Conservation (phyloP, 1,140 invertebrate genomes). For the Aphaenogaster ashmeadi region DNA sequence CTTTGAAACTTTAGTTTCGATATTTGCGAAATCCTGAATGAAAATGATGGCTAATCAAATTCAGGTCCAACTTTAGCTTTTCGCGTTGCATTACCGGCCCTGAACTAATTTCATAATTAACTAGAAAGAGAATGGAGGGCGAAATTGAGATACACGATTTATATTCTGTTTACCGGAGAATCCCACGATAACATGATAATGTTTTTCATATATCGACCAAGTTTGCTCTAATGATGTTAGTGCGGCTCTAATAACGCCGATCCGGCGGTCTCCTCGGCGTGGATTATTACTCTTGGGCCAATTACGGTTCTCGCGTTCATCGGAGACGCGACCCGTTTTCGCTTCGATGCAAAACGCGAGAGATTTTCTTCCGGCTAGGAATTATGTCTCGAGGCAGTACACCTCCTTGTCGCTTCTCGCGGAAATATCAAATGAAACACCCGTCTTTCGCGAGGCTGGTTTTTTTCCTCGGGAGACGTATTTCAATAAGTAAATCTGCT, state of each 20-base stretch:
- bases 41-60: background rate
- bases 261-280: conserved; percentile 11
- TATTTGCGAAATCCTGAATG: background rate
- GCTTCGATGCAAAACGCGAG: conserved; percentile 28
- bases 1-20: background rate
- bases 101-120: conserved; percentile 4
- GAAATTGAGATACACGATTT: background rate
- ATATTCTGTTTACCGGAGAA: background rate
- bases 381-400: conserved; percentile 27
- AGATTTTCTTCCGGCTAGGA: conserved; percentile 11
- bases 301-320: conserved; percentile 57
- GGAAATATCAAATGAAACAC: background rate
- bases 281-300: conserved; percentile 58
- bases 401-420: background rate
- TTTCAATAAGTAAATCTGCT: background rate
- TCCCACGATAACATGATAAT: background rate
- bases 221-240: conserved; percentile 41
- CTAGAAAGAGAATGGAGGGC: background rate
- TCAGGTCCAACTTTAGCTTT: background rate
- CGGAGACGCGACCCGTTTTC: background rate
- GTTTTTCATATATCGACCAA: conserved; percentile 36
- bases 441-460: background rate
- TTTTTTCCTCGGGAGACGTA: background rate
- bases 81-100: background rate
- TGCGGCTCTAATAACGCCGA: conserved; percentile 57